Evolutionary conservation across 2,888 invertebrate genomes (phyloP), one percentile per base, ranked within the genome.

Genomic region (Tholera decimalis): DNA sequence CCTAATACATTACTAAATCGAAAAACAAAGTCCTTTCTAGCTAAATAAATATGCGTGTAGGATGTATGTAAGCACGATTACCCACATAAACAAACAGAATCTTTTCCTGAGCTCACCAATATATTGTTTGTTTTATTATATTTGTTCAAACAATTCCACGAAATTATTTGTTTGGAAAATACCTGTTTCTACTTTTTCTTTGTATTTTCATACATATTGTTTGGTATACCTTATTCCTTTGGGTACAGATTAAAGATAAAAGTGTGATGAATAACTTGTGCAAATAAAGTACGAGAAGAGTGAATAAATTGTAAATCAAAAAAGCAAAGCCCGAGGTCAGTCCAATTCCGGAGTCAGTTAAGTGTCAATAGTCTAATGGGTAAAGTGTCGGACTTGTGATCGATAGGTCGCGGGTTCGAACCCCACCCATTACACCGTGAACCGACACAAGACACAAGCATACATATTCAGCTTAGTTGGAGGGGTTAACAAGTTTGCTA

Each of bases 111-210:
- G 22, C 30, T 41, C n/a, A 9, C 39, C 26, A 28, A 22, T 13
- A 28, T 18, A 26, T 18, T 33, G 28, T 55, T 41, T 47, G 18
- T 37, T 24, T 30, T 13, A 41, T 18, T 37, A 51, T 41, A 51
- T 37, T 57, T 49, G 22, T n/a, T 47, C 63, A 47, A 51, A 70
- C 18, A 41, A 51, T 30, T 51, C 15, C 20, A 13, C 35, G 30
- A 33, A 57, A 47, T 37, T 35, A 41, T 53, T 56, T 53, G 22
- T 11, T 47, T 18, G 22, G 26, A 33, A 56, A 56, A 51, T 50
- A 61, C n/a, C 13, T 44, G 11, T n/a, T 7, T 24, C 11, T 20
- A 37, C 15, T 18, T 37, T 51, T 5, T 26, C 11, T 20, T n/a
- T 15, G 9, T 41, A 41, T 47, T 41, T 51, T 41, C 8, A 13